Evolutionary conservation across 2,888 invertebrate species (phyloP).

Genomic region (Drosophila buzzatii): DNA sequence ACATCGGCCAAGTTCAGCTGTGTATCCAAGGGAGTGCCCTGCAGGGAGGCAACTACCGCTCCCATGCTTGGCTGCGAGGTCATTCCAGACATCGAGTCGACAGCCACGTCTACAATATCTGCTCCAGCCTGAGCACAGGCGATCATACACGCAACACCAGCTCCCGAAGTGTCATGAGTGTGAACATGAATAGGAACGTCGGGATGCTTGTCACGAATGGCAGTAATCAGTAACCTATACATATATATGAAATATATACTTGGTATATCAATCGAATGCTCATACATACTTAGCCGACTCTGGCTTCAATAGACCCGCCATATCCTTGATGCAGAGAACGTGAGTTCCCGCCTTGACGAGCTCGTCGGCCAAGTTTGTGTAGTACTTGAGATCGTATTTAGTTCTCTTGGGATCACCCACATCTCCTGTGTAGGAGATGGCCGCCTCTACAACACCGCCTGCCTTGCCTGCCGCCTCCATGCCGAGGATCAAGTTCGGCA

Average conservation of each 20-base stretch:
- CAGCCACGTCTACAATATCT: constrained; percentile 98
- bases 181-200: constrained; percentile 99
- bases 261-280: not conserved
- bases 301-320: constrained; percentile 98
- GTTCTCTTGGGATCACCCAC: constrained; percentile 95
- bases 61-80: constrained; percentile 99
- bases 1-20: constrained; percentile 91
- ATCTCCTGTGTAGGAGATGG: constrained; percentile 99
- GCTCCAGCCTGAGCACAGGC: constrained; percentile 97
- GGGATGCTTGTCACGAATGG: constrained; percentile 96
- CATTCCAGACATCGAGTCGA: constrained; percentile 99
- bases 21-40: constrained; percentile 86
- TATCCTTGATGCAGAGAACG: constrained; percentile 97
- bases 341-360: constrained; percentile 98
- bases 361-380: constrained; percentile 96
- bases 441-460: constrained; percentile 98
- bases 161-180: constrained; percentile 99
- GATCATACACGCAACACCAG: constrained; percentile 97
- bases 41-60: constrained; percentile 96
- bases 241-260: not conserved
- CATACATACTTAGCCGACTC: constrained; percentile 91
- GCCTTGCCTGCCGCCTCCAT: constrained; percentile 99
- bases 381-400: constrained; percentile 98
- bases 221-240: constrained; percentile 90
- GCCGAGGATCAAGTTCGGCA: constrained; percentile 97